A percentile compares a stretch with the other conserved stretches of the same genome.
Evolutionary conservation across 1,140 invertebrate genomes (phyloP).

Genomic region (Elymnias hypermnestra): DNA sequence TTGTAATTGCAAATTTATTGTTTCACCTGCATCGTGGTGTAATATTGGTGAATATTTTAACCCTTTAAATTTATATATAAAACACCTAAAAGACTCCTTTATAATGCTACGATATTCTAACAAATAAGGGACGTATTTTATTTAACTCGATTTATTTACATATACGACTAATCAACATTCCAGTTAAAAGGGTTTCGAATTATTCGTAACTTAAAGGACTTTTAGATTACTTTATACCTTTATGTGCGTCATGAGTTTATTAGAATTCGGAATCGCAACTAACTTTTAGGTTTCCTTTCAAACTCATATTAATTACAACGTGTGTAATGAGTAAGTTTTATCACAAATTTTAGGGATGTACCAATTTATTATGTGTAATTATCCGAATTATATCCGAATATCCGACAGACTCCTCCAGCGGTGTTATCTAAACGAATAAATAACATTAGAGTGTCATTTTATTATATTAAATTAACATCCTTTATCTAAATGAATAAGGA

Average conservation of each 20-base stretch:
- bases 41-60: too few relatives aligned
- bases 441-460: too few relatives aligned
- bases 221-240: slow-evolving; percentile 36
- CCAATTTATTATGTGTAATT: too few relatives aligned
- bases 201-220: slow-evolving; percentile 43
- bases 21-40: too few relatives aligned
- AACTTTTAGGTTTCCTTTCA: slow-evolving; percentile 69
- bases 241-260: slow-evolving; percentile 40
- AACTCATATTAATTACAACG: slow-evolving; percentile 65
- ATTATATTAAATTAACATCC: too few relatives aligned
- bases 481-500: too few relatives aligned
- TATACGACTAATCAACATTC: slow-evolving; percentile 47
- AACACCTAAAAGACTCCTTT: too few relatives aligned
- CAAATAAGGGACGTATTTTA: neutral
- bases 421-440: too few relatives aligned
- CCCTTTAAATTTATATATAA: too few relatives aligned
- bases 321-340: slow-evolving; percentile 59
- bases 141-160: slow-evolving; percentile 8
- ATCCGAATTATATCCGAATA: too few relatives aligned
- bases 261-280: slow-evolving; percentile 53
- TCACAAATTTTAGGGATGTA: slow-evolving; percentile 12
- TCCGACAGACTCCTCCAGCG: too few relatives aligned
- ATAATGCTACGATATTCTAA: neutral
- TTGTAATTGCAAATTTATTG: too few relatives aligned
- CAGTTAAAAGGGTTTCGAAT: slow-evolving; percentile 31